Evolutionary conservation across 2,797 vertebrate genomes (phyloP).

Genomic region (Hafferia zeledoni): DNA sequence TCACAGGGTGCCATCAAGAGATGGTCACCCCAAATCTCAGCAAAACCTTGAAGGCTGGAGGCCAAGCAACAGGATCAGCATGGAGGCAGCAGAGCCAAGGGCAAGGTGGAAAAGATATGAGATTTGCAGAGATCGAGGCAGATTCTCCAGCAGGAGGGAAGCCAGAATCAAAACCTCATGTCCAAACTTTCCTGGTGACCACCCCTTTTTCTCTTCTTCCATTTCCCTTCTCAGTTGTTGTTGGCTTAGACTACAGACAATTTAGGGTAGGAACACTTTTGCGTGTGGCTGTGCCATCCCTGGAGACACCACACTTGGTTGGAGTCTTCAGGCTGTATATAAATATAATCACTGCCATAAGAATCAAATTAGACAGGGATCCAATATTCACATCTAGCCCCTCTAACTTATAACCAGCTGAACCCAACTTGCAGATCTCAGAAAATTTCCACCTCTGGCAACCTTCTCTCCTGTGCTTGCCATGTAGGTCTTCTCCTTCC

Average conservation of each 20-base stretch:
- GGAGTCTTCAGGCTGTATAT: constrained; percentile 61
- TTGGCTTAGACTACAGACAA: constrained; percentile 63
- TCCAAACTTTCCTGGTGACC: constrained; percentile 32
- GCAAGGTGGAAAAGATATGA: constrained; percentile 8
- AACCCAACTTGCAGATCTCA: constrained; percentile 48
- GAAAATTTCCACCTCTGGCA: constrained; percentile 67
- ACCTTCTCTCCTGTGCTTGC: background rate
- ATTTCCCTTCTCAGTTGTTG: constrained; percentile 62
- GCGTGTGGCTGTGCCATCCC: constrained; percentile 65
- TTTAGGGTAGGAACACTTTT: constrained; percentile 57
- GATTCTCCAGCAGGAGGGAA: background rate
- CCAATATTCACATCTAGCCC: constrained; percentile 52
- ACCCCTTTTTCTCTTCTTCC: constrained; percentile 55
- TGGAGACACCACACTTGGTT: constrained; percentile 60
- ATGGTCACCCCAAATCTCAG: background rate
- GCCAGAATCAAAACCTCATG: constrained; percentile 27
- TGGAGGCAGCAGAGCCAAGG: background rate
- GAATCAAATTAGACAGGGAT: constrained; percentile 62
- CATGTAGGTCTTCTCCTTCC: constrained; percentile 39
- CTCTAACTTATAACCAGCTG: constrained; percentile 42
- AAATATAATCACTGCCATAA: constrained; percentile 66
- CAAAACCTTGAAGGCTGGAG: background rate
- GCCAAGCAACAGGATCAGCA: background rate
- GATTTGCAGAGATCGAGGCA: background rate
- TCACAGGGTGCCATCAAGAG: background rate